phyloP scores from a whole-genome alignment of 1,140 invertebrate genomes.

The Antheraea mylitta region DNA sequence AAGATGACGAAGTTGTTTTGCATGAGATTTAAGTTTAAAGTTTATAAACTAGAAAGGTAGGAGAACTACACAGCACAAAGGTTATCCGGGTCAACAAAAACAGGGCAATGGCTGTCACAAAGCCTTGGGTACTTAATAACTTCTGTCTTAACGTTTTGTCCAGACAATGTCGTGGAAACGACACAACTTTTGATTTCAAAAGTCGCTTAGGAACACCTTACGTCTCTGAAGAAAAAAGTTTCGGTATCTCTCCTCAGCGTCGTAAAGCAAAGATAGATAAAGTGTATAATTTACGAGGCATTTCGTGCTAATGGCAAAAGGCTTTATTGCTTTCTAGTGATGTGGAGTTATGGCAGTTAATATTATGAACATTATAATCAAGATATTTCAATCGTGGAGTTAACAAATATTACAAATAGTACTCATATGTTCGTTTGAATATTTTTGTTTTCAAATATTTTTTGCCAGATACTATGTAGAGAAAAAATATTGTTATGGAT shows the following conservation, averaged over 20 bases:
- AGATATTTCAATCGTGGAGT: too few relatives aligned
- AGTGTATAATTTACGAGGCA: slow-evolving; percentile 44
- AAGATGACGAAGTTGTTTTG: too few relatives aligned
- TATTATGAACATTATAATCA: neutral
- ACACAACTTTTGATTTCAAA: slow-evolving; percentile 8
- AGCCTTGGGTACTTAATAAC: slow-evolving; percentile 1
- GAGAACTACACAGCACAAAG: neutral
- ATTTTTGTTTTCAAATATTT: too few relatives aligned
- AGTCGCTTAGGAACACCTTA: slow-evolving; percentile 6
- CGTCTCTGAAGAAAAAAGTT: slow-evolving; percentile 10
- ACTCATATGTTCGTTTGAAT: too few relatives aligned
- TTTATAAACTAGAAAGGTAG: neutral
- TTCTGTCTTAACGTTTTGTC: slow-evolving; percentile 8
- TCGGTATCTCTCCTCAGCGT: slow-evolving; percentile 8
- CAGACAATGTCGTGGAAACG: slow-evolving; percentile 7
- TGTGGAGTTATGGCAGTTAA: neutral
- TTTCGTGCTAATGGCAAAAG: slow-evolving; percentile 42
- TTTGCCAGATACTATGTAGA: too few relatives aligned
- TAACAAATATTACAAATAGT: too few relatives aligned
- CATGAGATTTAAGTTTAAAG: too few relatives aligned
- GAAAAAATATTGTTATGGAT: too few relatives aligned
- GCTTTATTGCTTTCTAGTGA: slow-evolving; percentile 34
- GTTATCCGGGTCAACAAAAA: neutral
- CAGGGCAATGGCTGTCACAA: neutral
- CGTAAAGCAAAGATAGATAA: slow-evolving; percentile 40